Conservation (phyloP, 2,113 vertebrate species). For the Oxygymnocypris stewartii region DNA sequence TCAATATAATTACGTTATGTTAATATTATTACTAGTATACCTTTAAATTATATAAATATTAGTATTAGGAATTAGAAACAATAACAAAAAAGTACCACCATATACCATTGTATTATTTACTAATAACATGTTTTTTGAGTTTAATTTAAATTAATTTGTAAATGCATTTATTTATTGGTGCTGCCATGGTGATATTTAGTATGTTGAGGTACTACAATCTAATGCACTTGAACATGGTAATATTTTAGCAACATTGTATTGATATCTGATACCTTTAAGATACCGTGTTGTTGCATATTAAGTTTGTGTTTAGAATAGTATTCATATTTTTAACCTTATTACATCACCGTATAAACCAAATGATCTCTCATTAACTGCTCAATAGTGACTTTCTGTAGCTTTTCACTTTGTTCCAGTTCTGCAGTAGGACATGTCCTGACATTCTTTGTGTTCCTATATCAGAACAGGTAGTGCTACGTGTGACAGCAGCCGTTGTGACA, state of each 20-base stretch:
- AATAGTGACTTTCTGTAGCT: not conserved
- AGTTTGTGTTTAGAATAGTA: too few species aligned
- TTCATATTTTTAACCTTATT: not conserved
- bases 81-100: not conserved
- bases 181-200: not conserved
- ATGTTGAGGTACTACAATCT: not conserved
- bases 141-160: not conserved
- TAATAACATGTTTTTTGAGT: not conserved
- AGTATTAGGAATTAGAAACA: not conserved
- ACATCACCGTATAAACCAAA: not conserved
- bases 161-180: not conserved
- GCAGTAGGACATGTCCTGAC: constrained; percentile 24
- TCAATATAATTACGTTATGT: not conserved
- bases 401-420: constrained; percentile 51
- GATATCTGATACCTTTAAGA: not conserved
- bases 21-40: too few species aligned
- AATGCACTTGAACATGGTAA: not conserved
- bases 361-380: not conserved
- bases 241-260: not conserved
- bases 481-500: constrained; percentile 44
- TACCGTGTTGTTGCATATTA: not conserved
- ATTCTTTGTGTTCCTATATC: constrained; percentile 20
- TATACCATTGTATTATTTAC: not conserved
- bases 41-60: too few species aligned
- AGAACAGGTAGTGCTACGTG: constrained; percentile 49